Evolutionary conservation across 2,113 vertebrate genomes (phyloP), one percentile per base, ranked within the genome.

Genomic region (Lepisosteus osseus): DNA sequence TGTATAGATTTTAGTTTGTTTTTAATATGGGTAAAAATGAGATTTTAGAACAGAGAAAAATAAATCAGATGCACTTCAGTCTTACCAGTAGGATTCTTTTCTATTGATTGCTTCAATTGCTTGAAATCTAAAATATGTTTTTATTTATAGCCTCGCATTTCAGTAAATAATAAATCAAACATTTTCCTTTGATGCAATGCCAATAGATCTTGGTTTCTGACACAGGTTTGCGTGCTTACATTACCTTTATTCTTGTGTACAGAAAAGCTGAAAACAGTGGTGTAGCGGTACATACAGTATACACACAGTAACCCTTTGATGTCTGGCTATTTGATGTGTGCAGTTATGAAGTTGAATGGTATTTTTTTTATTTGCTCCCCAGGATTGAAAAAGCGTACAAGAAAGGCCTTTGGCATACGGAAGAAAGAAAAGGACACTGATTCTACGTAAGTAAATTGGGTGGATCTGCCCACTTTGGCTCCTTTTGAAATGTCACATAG

Each of bases 371-470:
- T 73, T 81, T 84, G 3, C 55, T 73, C 63, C 55, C n/a, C 83
- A 99, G 97, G 97, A 95, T 17, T 98, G 93, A 99, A 98, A 92
- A 99, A 98, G 78, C 95, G 96, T 79, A 98, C 97, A 87, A 95
- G 97, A 83, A 99, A 96, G 87, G 97, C 93, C 72, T 95, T 99
- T 87, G 95, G 96, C 69, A 95, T 99, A 93, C 94, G 96, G 81
- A 99, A 89, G 92, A 99, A 96, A 94, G 97, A 98, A 78, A 98
- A 94, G 92, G 96, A 99, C 74, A 90, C 92, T 83, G 97, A 99
- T 68, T 92, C 95, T 76, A 94, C 95, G 97, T 98, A 81, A 89
- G 96, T 59, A 29, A 29, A 29, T 29, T 29, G 29, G 29, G 29
- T 29, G 29, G 29, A 29, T 29, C 29, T 29, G 29, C 29, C 29